Conservation (phyloP, 2,797 vertebrate species). For the Scleropages formosus region DNA sequence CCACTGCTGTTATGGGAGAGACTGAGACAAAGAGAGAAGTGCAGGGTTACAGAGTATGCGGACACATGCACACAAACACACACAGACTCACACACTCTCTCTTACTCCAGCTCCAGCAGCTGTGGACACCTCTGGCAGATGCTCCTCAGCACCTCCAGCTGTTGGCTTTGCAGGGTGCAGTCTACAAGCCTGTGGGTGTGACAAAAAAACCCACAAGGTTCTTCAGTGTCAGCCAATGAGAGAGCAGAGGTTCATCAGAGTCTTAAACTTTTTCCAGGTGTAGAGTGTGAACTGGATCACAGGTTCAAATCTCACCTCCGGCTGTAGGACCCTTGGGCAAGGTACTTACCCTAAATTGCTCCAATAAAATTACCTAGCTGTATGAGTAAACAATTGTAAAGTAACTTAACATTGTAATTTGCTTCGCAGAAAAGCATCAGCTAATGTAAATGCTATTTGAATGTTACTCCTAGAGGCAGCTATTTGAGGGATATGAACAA, state of each 20-base stretch:
- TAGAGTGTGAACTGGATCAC: neutral
- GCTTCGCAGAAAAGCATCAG: no score
- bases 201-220: neutral
- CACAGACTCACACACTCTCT: conserved; percentile 17
- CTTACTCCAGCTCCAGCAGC: conserved; percentile 76
- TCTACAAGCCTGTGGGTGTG: conserved; percentile 59
- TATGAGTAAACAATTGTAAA: no score
- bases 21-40: conserved; percentile 52
- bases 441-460: no score
- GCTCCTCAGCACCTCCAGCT: conserved; percentile 40
- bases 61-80: neutral
- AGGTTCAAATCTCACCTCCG: neutral
- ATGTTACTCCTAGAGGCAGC: no score
- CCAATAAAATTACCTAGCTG: no score
- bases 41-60: neutral
- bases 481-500: no score
- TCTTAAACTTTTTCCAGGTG: neutral
- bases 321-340: no score
- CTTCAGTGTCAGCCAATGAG: neutral
- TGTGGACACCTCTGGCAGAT: conserved; percentile 55
- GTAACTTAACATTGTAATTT: no score
- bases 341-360: no score
- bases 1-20: conserved; percentile 69
- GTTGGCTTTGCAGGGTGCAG: conserved; percentile 50
- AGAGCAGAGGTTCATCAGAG: neutral